These are phyloP conservation scores for Drosophila saltans DNA, from an alignment of 1,140 invertebrate genomes.

Conservation along the genomic window DNA sequence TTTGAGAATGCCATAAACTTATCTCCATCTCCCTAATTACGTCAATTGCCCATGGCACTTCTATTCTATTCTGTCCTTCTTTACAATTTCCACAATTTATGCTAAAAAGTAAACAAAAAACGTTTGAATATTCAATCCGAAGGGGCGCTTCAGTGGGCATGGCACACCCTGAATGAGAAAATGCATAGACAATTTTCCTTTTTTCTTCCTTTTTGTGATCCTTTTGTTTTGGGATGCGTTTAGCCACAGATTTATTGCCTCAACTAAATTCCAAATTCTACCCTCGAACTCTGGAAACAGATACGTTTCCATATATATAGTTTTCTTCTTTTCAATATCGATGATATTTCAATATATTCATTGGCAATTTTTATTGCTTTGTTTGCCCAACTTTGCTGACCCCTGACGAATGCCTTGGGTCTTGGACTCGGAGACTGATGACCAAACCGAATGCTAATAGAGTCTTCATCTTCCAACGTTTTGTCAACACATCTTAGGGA, in stretches of 20 bases:
- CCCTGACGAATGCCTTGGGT: slow-evolving; percentile 22
- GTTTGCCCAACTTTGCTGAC: slow-evolving; percentile 32
- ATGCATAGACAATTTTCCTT: slow-evolving; percentile 25
- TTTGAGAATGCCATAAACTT: not conserved
- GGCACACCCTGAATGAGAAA: slow-evolving; percentile 29
- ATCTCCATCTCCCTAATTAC: slow-evolving; percentile 64
- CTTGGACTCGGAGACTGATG: not conserved
- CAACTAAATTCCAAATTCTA: slow-evolving; percentile 44
- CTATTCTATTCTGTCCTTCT: slow-evolving; percentile 33
- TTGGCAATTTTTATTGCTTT: slow-evolving; percentile 18
- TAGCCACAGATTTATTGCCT: slow-evolving; percentile 72
- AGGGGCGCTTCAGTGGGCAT: slow-evolving; percentile 36
- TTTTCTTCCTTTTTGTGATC: slow-evolving; percentile 55
- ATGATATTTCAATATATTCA: slow-evolving; percentile 58
- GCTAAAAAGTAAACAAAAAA: slow-evolving; percentile 73
- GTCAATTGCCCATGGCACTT: slow-evolving; percentile 66
- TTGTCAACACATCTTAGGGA: slow-evolving; percentile 26
- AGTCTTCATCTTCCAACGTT: not conserved
- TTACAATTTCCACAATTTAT: slow-evolving; percentile 57
- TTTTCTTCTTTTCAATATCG: not conserved
- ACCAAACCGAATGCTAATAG: slow-evolving; percentile 29
- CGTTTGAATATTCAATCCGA: slow-evolving; percentile 65
- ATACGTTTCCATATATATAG: not conserved
- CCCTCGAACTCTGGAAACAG: slow-evolving; percentile 6
- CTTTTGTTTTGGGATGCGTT: slow-evolving; percentile 65